Evolutionary conservation across 2,888 invertebrate species (phyloP), one percentile per base, ranked within the genome.

Genomic region (Meliscaeva auricollis): DNA sequence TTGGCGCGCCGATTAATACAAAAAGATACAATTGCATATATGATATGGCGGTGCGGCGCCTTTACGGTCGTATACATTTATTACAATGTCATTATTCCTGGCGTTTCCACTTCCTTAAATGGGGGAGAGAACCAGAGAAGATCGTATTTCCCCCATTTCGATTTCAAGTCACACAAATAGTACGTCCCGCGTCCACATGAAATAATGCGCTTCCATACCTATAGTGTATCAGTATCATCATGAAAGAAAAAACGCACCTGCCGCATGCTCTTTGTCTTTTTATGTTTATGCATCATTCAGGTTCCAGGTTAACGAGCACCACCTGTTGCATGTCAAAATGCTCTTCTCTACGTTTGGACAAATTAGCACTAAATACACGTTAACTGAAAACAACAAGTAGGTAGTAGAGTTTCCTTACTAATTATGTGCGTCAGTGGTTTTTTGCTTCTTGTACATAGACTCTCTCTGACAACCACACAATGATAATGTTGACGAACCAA

Each of bases 21-120:
- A 52, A 76, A 66, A 72, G 66, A 84, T 70, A 80, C 48, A 46
- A 64, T 15, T 32, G 35, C 13, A 35, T 11, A 22, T 13, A 48
- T 50, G 52, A 73, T 64, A 46, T 64, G 30, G 7, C 50, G 62
- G 35, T 2, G 73, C 80, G 84, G 75, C 84, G 80, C 84, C 80
- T 85, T 79, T 76, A 80, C 72, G 66, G 60, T 85, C 80, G 72
- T 80, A 80, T 76, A 66, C 70, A 75, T 85, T 85, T 72, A 85
- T 76, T 72, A 76, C 72, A 76, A 70, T 66, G 72, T 35, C 80
- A 85, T 85, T 80, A 72, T 80, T 60, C 68, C 72, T 68, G 80
- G 35, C 75, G 60, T 80, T 68, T 66, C 50, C 72, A 76, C 80
- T 85, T 84, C 84, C 84, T 84, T 80, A 80, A 75, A 84, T 75